phyloP scores from a whole-genome alignment of 2,113 vertebrate genomes.

The Strix uralensis region DNA sequence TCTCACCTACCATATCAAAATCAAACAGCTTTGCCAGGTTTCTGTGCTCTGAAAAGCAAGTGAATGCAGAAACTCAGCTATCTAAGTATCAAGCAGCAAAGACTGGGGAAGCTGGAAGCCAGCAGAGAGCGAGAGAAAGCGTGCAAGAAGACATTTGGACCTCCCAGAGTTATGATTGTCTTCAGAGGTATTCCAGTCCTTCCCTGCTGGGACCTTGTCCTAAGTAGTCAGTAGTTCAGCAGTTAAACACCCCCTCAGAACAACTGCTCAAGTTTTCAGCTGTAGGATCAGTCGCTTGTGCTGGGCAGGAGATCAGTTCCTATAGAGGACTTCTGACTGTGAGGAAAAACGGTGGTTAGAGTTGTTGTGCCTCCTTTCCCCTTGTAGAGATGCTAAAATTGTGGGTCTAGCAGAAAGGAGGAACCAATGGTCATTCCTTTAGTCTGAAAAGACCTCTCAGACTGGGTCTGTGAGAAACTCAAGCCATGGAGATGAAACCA shows the following conservation, averaged over 20 bases:
- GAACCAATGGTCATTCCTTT: neutral
- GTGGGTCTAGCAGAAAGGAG: neutral
- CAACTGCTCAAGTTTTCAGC: neutral
- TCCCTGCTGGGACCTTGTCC: conserved; percentile 52
- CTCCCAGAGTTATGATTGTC: conserved; percentile 3
- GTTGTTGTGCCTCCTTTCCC: neutral
- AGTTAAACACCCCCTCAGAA: neutral
- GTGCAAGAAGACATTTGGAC: neutral
- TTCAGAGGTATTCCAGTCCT: conserved; percentile 38
- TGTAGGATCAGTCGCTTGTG: neutral
- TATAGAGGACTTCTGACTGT: neutral
- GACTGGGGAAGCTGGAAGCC: neutral
- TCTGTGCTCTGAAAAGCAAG: neutral
- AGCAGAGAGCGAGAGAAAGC: neutral
- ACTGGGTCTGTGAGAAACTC: neutral
- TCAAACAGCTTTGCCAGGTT: neutral
- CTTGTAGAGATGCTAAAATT: neutral
- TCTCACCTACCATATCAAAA: neutral
- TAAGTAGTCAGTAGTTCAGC: neutral
- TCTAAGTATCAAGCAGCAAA: neutral
- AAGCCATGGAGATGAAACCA: neutral
- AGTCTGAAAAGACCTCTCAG: neutral
- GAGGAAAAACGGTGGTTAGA: neutral
- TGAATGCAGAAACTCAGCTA: neutral
- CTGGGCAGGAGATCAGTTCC: neutral